phyloP scores from a whole-genome alignment of 2,113 vertebrate species.

The Bos taurus region DNA sequence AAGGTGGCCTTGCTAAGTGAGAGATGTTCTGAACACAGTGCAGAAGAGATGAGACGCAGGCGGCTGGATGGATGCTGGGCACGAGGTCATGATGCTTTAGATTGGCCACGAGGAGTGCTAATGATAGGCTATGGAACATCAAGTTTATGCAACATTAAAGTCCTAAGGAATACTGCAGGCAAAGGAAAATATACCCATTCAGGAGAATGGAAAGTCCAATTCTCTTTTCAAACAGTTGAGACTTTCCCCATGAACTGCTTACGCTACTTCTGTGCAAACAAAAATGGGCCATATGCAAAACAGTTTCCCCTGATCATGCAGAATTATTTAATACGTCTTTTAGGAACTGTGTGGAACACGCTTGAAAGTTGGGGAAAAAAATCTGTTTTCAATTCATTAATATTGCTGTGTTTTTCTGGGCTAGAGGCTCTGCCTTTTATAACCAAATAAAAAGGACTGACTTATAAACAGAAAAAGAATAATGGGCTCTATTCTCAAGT shows the following conservation, averaged over 20 bases:
- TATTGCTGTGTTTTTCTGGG: background rate
- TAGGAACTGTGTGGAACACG: conserved; percentile 29
- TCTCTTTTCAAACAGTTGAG: background rate
- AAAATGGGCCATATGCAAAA: conserved; percentile 45
- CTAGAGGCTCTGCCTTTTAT: conserved; percentile 53
- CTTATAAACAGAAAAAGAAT: conserved; percentile 28
- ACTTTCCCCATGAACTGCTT: background rate
- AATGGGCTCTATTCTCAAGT: conserved; percentile 1
- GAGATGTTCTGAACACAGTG: background rate
- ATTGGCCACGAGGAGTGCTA: background rate
- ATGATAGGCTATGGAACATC: background rate
- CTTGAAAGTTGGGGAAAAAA: conserved; percentile 58
- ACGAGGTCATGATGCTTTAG: rapidly evolving
- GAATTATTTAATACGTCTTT: conserved; percentile 39
- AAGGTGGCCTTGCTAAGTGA: background rate
- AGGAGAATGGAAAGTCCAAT: background rate
- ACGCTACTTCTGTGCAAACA: conserved; percentile 18
- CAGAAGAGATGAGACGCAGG: background rate
- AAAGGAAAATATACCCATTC: background rate
- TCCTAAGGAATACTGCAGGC: background rate
- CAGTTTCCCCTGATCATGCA: background rate
- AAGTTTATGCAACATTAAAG: background rate
- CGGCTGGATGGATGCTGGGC: background rate
- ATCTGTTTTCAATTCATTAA: conserved; percentile 71
- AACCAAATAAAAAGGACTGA: conserved; percentile 65